Conservation (phyloP, 2,113 vertebrate species). For the Phoxinus phoxinus region DNA sequence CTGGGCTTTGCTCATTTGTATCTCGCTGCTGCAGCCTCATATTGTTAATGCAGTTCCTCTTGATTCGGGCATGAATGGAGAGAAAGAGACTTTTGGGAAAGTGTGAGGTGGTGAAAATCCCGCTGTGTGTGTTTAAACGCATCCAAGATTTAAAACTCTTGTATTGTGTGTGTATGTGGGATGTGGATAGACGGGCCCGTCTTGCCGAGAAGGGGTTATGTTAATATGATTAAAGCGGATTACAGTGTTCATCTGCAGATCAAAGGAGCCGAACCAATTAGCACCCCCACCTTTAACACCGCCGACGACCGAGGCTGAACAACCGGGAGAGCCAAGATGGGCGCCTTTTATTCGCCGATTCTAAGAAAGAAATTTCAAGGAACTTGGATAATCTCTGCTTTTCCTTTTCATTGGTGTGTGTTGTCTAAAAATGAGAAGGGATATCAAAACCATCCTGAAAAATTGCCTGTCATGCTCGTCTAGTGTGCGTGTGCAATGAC, state of each 20-base stretch:
- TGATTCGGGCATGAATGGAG: neutral
- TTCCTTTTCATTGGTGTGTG: conserved; percentile 65
- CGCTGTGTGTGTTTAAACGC: conserved; percentile 16
- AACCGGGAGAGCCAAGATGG: conserved; percentile 35
- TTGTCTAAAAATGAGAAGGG: conserved; percentile 66
- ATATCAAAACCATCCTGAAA: conserved; percentile 63
- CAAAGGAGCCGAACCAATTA: conserved; percentile 79
- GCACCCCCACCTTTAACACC: conserved; percentile 71
- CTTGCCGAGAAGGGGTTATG: conserved; percentile 65
- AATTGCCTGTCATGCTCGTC: conserved; percentile 67
- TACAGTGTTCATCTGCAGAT: conserved; percentile 73
- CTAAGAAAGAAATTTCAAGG: conserved; percentile 44
- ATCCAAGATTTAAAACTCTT: neutral
- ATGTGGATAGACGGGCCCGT: conserved; percentile 50
- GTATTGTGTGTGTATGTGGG: conserved; percentile 10
- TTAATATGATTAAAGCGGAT: conserved; percentile 78
- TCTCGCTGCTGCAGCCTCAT: neutral
- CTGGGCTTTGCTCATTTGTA: neutral
- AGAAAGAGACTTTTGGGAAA: neutral
- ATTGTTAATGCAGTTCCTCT: neutral
- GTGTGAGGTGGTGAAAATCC: conserved; percentile 2
- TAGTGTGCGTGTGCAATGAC: conserved; percentile 52
- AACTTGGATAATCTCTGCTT: conserved; percentile 67
- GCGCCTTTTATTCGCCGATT: neutral
- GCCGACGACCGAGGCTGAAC: conserved; percentile 47